phyloP scores from a whole-genome alignment of 2,113 vertebrate genomes.

The Larimichthys polyactis region DNA sequence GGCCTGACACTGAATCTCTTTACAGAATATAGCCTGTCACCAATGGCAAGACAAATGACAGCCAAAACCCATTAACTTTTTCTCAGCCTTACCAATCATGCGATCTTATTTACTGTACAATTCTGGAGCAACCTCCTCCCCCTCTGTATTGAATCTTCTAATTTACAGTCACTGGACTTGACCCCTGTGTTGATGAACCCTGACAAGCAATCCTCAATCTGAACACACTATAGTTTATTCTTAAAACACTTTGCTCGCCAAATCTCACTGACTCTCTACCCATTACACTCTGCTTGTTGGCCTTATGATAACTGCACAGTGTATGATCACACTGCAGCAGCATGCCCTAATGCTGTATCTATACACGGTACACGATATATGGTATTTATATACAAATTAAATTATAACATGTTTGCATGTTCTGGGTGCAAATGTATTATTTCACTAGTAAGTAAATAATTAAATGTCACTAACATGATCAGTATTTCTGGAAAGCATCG shows the following conservation, averaged over 20 bases:
- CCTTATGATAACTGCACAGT: conserved; percentile 42
- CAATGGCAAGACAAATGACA: conserved; percentile 67
- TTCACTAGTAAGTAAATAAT: conserved; percentile 31
- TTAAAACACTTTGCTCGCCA: conserved; percentile 31
- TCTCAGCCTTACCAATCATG: conserved; percentile 50
- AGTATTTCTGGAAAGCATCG: conserved; percentile 27
- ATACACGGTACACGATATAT: background rate
- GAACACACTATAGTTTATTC: conserved; percentile 36
- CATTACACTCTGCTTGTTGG: conserved; percentile 31
- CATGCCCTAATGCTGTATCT: conserved; percentile 40
- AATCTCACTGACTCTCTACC: conserved; percentile 44
- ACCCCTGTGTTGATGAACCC: conserved; percentile 22
- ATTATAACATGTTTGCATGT: conserved; percentile 22
- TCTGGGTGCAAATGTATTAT: conserved; percentile 27
- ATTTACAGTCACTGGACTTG: conserved; percentile 46
- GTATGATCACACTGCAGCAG: conserved; percentile 41
- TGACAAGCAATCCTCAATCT: conserved; percentile 19
- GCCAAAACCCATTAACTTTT: conserved; percentile 64
- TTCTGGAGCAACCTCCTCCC: conserved; percentile 3
- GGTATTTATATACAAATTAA: background rate
- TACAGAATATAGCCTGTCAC: conserved; percentile 59
- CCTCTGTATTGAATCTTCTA: conserved; percentile 11
- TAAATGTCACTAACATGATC: background rate
- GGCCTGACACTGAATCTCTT: conserved; percentile 36
- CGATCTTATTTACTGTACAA: conserved; percentile 42